Evolutionary conservation across 2,888 invertebrate genomes (phyloP).

Genomic region (Clitarchus hookeri): DNA sequence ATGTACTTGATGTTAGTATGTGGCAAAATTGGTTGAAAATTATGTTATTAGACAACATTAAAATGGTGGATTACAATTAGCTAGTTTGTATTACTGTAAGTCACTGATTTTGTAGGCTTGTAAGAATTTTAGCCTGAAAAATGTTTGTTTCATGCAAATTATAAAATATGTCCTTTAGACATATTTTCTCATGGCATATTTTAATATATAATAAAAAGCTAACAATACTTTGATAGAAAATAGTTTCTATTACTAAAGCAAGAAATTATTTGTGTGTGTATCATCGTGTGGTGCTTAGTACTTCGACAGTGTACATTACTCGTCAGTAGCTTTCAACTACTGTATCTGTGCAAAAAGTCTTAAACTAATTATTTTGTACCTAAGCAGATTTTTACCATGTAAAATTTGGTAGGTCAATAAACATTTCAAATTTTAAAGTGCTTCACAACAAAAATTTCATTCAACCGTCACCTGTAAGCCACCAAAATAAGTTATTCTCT

Average conservation of each 20-base stretch:
- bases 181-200: neutral
- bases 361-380: neutral
- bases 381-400: neutral
- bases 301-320: neutral
- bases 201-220: neutral
- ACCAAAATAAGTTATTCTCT: too few species aligned
- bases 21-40: neutral
- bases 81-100: neutral
- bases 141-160: neutral
- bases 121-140: neutral
- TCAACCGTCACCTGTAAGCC: too few species aligned
- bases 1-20: neutral
- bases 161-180: neutral
- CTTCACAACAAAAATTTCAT: neutral
- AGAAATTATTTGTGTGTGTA: neutral
- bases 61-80: neutral
- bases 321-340: too few species aligned
- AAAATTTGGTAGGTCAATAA: too few species aligned
- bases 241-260: neutral
- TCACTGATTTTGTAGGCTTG: neutral
- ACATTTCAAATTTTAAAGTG: neutral
- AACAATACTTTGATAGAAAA: constrained; percentile 1
- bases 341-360: neutral
- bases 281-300: constrained; percentile 4
- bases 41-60: neutral